Percentiles rank a stretch among this genome's conserved stretches.
phyloP scores from a whole-genome alignment of 1,140 invertebrate species.

The Harpegnathos saltator region DNA sequence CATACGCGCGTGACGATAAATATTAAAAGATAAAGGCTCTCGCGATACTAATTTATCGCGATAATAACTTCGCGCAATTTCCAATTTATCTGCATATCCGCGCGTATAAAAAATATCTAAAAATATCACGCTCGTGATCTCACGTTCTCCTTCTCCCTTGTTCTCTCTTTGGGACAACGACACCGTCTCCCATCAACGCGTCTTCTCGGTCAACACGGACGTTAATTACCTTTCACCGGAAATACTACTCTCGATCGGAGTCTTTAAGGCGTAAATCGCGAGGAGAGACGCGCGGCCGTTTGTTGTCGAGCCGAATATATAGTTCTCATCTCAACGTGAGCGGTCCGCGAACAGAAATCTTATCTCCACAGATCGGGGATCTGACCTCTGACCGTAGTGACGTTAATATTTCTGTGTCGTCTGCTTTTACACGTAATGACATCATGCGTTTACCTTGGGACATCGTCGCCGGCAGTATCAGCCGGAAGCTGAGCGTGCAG shows the following conservation, averaged over 20 bases:
- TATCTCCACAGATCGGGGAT: not conserved
- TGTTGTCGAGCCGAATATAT: too few relatives aligned
- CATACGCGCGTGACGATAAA: slow-evolving; percentile 19
- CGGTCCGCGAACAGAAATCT: not conserved
- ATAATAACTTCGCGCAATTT: not conserved
- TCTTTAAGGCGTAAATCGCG: too few relatives aligned
- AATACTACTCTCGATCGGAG: too few relatives aligned
- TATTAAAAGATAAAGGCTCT: not conserved
- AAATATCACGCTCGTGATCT: too few relatives aligned
- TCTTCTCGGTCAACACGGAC: too few relatives aligned
- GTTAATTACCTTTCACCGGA: too few relatives aligned
- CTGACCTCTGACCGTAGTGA: not conserved
- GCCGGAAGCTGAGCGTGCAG: slow-evolving; percentile 52
- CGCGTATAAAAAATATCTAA: not conserved
- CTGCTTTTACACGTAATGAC: not conserved
- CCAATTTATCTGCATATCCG: not conserved
- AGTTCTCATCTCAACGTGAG: not conserved
- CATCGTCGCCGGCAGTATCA: slow-evolving; percentile 6
- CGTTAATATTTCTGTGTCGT: slow-evolving; percentile 35
- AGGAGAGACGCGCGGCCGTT: too few relatives aligned
- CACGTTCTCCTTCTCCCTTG: too few relatives aligned
- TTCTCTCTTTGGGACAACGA: too few relatives aligned
- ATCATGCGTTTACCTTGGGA: slow-evolving; percentile 13
- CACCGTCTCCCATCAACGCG: too few relatives aligned
- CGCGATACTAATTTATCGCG: not conserved